A percentile compares a stretch with the other conserved stretches of the same genome.
Evolutionary conservation across 2,797 vertebrate species (phyloP).

Genomic region (Xenentodon cancila): DNA sequence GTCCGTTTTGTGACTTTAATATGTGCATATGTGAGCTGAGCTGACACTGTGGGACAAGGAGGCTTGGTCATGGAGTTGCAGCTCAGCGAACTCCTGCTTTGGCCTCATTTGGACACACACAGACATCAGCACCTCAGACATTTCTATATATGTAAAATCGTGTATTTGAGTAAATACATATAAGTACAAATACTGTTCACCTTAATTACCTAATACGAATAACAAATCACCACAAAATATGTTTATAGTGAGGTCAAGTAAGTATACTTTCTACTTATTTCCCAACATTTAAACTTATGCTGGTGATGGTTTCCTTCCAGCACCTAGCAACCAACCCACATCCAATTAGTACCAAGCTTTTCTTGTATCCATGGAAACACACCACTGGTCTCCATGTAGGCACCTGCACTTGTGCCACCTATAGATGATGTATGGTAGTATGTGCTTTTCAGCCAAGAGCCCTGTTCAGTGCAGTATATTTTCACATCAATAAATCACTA

Average conservation of each 20-base stretch:
- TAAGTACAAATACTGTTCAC: slow-evolving; percentile 11
- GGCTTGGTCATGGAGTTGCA: slow-evolving; percentile 48
- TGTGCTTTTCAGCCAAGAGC: slow-evolving; percentile 6
- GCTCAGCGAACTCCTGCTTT: slow-evolving; percentile 14
- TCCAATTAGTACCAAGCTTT: slow-evolving; percentile 56
- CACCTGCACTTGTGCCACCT: slow-evolving; percentile 12
- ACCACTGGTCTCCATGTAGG: slow-evolving; percentile 25
- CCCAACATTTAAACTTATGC: slow-evolving; percentile 32
- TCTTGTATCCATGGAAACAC: slow-evolving; percentile 67
- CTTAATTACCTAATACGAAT: slow-evolving; percentile 12
- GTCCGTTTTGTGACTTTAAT: slow-evolving; percentile 4
- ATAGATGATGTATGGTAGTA: not conserved
- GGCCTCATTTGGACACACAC: slow-evolving; percentile 17
- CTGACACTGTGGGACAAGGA: slow-evolving; percentile 41
- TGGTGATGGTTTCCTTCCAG: slow-evolving; percentile 30
- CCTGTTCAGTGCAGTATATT: slow-evolving; percentile 11
- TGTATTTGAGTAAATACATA: slow-evolving; percentile 8
- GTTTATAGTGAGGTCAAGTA: slow-evolving; percentile 14
- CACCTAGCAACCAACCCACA: slow-evolving; percentile 55
- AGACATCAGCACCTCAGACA: not conserved
- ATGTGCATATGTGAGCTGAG: slow-evolving; percentile 27
- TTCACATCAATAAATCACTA: slow-evolving; percentile 33
- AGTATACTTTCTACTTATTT: slow-evolving; percentile 21
- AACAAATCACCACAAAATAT: no score
- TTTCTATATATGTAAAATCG: slow-evolving; percentile 20